Evolutionary conservation across 2,888 invertebrate species (phyloP), one percentile per base, ranked within the genome.

Genomic region (Brachypterus glaber): DNA sequence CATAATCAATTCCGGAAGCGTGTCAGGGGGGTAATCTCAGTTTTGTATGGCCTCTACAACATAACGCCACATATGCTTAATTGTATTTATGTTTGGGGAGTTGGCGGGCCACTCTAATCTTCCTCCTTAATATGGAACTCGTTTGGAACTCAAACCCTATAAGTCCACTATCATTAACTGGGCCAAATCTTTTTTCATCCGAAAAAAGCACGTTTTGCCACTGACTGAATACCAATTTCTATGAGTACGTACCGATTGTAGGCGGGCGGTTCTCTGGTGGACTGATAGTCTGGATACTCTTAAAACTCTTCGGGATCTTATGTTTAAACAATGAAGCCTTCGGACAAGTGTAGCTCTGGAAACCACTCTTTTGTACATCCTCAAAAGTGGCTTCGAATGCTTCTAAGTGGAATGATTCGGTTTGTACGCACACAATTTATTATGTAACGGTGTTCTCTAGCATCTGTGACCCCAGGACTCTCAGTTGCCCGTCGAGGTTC

Each of bases 51-150:
- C 27, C 43, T 38, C 41, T 38, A 35, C 41, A 16, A 52, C 36
- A 25, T 39, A 30, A 38, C n/a, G n/a, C 47, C 49, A 50, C 17
- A 48, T 24, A 33, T 51, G 45, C 36, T 49, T 42, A 24, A 50
- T 45, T 9, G 49, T 48, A 40, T 49, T 51, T 31, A 51, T 37
- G 42, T 54, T 51, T 21, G 51, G 49, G 30, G 51, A 53, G 27
- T 40, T 42, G 18, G 52, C 49, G 44, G 52, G 51, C 50, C 50
- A 50, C 5, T 33, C 33, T 14, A 48, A 38, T 43, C 39, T 17
- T 27, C 27, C 27, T 11, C 27, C 27, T 11, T 27, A 13, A 11
- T 9, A 27, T 27, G n/a, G n/a, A n/a, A n/a, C n/a, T n/a, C n/a
- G n/a, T n/a, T n/a, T n/a, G n/a, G n/a, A n/a, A n/a, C n/a, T n/a